Conservation (phyloP, 2,888 invertebrate species). For the Erannis defoliaria region DNA sequence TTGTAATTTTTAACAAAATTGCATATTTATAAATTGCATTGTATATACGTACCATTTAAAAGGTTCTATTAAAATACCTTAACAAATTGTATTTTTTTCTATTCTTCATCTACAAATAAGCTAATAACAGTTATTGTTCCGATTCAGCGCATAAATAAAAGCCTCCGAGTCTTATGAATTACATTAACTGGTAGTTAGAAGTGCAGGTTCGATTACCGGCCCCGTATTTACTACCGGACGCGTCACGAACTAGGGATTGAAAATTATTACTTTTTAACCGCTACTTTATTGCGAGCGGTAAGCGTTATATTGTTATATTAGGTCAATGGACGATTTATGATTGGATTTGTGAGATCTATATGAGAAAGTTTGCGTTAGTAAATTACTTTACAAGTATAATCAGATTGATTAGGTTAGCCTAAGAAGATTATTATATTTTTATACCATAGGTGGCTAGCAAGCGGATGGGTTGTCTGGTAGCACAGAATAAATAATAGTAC, state of each 20-base stretch:
- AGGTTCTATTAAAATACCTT: too few relatives aligned
- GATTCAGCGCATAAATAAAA: conserved; percentile 32
- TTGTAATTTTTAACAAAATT: too few relatives aligned
- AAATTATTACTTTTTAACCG: conserved; percentile 63
- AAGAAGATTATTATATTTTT: background rate
- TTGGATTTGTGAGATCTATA: conserved; percentile 21
- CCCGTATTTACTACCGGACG: conserved; percentile 62
- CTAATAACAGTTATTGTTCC: conserved; percentile 2
- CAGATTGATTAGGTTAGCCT: background rate
- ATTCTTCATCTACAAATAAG: too few relatives aligned
- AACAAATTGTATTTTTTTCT: too few relatives aligned
- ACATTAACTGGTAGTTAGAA: conserved; percentile 41
- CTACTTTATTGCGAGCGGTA: conserved; percentile 53
- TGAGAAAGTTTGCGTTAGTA: conserved; percentile 24
- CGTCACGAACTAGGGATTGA: conserved; percentile 63
- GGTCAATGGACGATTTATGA: conserved; percentile 32
- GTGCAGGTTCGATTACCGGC: conserved; percentile 65
- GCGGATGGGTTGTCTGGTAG: too few relatives aligned
- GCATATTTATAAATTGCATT: too few relatives aligned
- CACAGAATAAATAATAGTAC: too few relatives aligned
- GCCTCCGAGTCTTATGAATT: conserved; percentile 32
- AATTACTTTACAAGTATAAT: background rate
- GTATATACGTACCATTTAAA: too few relatives aligned
- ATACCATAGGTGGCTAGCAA: too few relatives aligned
- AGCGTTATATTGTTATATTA: conserved; percentile 33